Percentiles rank a stretch among this genome's conserved stretches.
phyloP scores from a whole-genome alignment of 2,797 vertebrate genomes.

The Synanceia verrucosa region DNA sequence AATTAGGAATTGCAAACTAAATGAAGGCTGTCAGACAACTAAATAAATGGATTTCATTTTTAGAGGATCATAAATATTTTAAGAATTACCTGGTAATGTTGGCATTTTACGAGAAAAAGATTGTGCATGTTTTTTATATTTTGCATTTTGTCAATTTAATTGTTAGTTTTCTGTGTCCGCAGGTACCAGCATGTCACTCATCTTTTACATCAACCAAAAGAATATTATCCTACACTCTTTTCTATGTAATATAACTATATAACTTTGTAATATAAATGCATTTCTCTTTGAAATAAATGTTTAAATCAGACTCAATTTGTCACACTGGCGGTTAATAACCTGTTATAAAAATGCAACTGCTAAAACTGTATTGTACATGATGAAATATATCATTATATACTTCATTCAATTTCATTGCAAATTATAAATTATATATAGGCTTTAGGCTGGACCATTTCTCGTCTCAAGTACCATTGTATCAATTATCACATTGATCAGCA shows the following conservation, averaged over 20 bases:
- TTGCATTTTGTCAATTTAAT: not conserved
- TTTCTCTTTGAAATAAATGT: slow-evolving; percentile 3
- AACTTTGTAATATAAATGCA: not conserved
- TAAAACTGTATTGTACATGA: not conserved
- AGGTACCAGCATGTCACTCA: not conserved
- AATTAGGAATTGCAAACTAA: not conserved
- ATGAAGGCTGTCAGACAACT: not conserved
- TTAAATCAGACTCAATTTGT: not conserved
- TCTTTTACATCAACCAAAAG: not conserved
- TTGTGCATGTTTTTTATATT: too few species aligned
- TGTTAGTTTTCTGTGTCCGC: not conserved
- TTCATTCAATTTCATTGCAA: too few species aligned
- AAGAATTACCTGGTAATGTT: not conserved
- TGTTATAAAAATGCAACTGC: not conserved
- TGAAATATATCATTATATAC: not conserved
- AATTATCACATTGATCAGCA: not conserved
- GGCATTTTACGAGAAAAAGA: too few species aligned
- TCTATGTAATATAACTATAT: too few species aligned
- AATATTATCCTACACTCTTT: too few species aligned
- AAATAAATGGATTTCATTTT: not conserved
- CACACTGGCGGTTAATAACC: not conserved
- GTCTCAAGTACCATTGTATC: not conserved
- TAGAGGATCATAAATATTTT: not conserved
- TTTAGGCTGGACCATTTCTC: not conserved
- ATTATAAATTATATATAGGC: not conserved